Evolutionary conservation across 2,113 vertebrate genomes (phyloP).

Genomic region (Ptilonorhynchus violaceus): DNA sequence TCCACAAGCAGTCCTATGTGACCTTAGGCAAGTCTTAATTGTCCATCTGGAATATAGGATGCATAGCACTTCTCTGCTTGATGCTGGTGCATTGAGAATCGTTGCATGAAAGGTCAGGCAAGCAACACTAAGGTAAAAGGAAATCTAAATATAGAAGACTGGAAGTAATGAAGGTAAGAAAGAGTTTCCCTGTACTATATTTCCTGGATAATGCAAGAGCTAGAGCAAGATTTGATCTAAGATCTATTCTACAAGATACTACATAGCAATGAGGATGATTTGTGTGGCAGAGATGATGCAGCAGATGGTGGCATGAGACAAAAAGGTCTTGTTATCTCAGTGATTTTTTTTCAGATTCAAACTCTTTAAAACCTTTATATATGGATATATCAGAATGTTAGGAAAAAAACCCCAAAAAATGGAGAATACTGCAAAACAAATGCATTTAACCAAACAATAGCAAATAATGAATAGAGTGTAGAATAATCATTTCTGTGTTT

Average conservation of each 20-base stretch:
- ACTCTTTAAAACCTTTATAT: not conserved
- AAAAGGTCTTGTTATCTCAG: not conserved
- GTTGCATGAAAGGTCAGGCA: not conserved
- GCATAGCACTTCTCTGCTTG: not conserved
- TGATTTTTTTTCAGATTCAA: not conserved
- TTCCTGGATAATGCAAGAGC: not conserved
- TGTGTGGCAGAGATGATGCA: not conserved
- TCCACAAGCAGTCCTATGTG: not conserved
- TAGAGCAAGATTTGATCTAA: not conserved
- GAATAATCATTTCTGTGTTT: fast-evolving
- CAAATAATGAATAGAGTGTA: not conserved
- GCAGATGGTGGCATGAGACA: not conserved
- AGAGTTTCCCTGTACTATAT: not conserved
- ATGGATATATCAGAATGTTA: not conserved
- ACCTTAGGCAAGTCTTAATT: not conserved
- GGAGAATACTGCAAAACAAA: not conserved
- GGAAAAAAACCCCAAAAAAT: constrained; percentile 1
- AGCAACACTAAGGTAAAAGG: not conserved
- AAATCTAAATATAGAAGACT: not conserved
- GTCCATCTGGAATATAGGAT: not conserved
- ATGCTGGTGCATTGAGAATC: not conserved
- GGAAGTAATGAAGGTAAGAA: not conserved
- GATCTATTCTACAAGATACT: constrained; percentile 9
- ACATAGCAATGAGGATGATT: not conserved
- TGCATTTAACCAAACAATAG: not conserved